Evolutionary conservation across 2,888 invertebrate genomes (phyloP).

Genomic region (Trissolcus brochymenae): DNA sequence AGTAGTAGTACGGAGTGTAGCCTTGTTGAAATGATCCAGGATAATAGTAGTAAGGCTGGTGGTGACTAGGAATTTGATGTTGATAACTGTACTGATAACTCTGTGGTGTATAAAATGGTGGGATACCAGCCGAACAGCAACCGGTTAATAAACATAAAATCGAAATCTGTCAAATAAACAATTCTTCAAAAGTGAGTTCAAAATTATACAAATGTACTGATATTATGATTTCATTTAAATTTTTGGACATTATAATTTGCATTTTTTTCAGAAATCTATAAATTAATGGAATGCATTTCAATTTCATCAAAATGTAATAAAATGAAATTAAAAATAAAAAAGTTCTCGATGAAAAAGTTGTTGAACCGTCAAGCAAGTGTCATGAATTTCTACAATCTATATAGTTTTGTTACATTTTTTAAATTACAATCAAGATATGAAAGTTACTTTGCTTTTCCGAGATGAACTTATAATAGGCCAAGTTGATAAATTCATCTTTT

Average conservation of each 20-base stretch:
- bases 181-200: no score
- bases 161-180: constrained; percentile 11
- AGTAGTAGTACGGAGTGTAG: constrained; percentile 37
- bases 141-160: constrained; percentile 9
- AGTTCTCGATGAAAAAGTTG: no score
- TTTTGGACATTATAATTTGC: no score
- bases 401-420: constrained; percentile 5
- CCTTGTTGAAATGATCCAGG: constrained; percentile 17
- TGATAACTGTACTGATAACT: constrained; percentile 3
- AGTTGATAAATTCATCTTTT: no score
- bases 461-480: background rate
- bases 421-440: constrained; percentile 12
- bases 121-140: constrained; percentile 23
- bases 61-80: constrained; percentile 10
- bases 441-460: constrained; percentile 10
- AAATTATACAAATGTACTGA: no score
- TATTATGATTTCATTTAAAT: no score
- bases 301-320: no score
- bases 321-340: no score
- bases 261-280: no score
- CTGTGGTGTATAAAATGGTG: constrained; percentile 3
- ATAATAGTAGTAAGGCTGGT: constrained; percentile 23
- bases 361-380: no score
- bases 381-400: background rate
- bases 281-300: no score